These are phyloP conservation scores for Thelaira solivaga DNA, from an alignment of 2,888 invertebrate genomes.

Conservation along the genomic window DNA sequence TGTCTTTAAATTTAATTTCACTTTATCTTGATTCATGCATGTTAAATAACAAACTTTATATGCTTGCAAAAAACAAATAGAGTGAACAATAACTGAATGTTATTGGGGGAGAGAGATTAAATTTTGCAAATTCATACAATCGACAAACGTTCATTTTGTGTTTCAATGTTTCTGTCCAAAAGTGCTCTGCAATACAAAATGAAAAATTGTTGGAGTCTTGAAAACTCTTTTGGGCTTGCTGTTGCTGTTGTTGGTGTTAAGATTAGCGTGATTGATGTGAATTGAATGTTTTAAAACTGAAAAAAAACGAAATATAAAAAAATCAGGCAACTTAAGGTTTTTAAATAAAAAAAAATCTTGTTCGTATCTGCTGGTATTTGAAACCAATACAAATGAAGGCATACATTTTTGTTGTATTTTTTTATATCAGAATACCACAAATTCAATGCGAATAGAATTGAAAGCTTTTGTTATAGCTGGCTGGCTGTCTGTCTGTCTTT, in stretches of 20 bases:
- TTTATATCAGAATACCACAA: constrained; percentile 55
- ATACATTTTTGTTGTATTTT: constrained; percentile 13
- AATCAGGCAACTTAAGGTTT: constrained; percentile 28
- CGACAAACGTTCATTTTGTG: constrained; percentile 51
- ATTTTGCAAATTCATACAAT: constrained; percentile 4
- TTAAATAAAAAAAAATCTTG: constrained; percentile 21
- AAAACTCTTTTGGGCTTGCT: background rate
- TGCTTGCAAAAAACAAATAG: background rate
- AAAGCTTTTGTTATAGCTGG: constrained; percentile 27
- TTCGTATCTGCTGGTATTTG: constrained; percentile 37
- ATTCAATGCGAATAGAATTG: constrained; percentile 59
- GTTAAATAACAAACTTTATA: background rate
- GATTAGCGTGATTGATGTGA: constrained; percentile 63
- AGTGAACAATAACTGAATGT: background rate
- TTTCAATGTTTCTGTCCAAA: constrained; percentile 25
- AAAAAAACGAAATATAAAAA: background rate
- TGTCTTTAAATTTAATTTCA: no score
- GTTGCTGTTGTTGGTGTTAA: constrained; percentile 55
- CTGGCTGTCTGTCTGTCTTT: background rate
- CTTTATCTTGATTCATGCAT: background rate
- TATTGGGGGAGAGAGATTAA: constrained; percentile 35
- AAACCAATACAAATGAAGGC: constrained; percentile 50
- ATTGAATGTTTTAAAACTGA: constrained; percentile 49
- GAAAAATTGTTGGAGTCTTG: constrained; percentile 41
- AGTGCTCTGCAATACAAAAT: constrained; percentile 32